Base-by-base conservation (phyloP, 2,888 invertebrate species). In the Pseudoips prasinana region DNA sequence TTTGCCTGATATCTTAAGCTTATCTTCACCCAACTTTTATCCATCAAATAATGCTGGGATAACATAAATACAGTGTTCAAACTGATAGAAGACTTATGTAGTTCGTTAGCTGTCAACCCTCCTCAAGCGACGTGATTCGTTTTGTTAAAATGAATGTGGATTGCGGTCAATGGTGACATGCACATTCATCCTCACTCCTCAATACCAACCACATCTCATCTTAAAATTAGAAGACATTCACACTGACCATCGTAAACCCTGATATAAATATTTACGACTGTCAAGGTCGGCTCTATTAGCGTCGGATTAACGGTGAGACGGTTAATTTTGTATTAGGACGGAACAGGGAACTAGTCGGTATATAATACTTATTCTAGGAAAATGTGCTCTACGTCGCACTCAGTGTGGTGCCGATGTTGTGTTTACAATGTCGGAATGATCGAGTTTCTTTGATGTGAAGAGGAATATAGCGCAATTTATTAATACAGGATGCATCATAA, bases 201-300 rank as follows among this genome's bases (percentile, higher is more conserved):
- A 46, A 44, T 32, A 26, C 29, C 36, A 47, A 41, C 51, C 40
- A 48, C 43, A 46, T 39, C 43, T 39, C 46, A 48, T 58, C 42
- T 62, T 67, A 72, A 64, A 74, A 64, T 66, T 72, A 72, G 75
- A 79, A 79, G 75, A 73, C 75, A 78, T 80, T 80, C 75, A 80
- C 77, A 76, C 67, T 76, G 74, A 73, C 66, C 74, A 71, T 65
- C 71, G 70, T 72, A 64, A 66, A 64, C 59, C 41, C 57, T 54
- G 72, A 65, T 75, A 72, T 73, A 78, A 75, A 78, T 75, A 71
- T 77, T 78, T 75, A 74, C 64, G 59, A 69, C 58, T 70, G 67
- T 67, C 81, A 83, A 82, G 82, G 82, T 69, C 64, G 56, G 37
- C 45, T 60, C 67, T 72, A 73, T 70, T 72, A 74, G 70, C 49